These are phyloP conservation scores for Amiota minor DNA, from an alignment of 2,888 invertebrate genomes.

Conservation along the genomic window DNA sequence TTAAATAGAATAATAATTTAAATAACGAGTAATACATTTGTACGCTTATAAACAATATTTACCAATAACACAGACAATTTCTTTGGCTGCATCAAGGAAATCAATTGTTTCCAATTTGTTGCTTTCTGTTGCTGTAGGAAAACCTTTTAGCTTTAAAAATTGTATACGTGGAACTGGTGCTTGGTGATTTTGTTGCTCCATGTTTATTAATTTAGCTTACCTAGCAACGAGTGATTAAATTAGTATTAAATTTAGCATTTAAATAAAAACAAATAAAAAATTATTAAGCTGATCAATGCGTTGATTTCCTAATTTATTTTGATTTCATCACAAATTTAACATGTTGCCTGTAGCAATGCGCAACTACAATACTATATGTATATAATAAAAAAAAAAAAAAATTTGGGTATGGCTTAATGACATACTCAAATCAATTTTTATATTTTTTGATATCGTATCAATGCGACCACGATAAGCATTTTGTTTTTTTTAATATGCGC, in stretches of 20 bases:
- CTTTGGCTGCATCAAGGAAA: slow-evolving; percentile 78
- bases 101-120: slow-evolving; percentile 77
- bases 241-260: neutral
- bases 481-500: too few relatives aligned
- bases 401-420: too few relatives aligned
- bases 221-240: slow-evolving; percentile 23
- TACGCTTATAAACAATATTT: slow-evolving; percentile 60
- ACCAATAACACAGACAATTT: slow-evolving; percentile 80
- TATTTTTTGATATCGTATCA: too few relatives aligned
- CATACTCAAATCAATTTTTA: too few relatives aligned
- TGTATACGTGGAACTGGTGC: slow-evolving; percentile 56
- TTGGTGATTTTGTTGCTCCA: slow-evolving; percentile 21
- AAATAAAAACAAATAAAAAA: neutral
- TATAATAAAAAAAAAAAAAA: too few relatives aligned
- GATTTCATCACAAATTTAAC: too few relatives aligned
- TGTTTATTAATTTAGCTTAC: slow-evolving; percentile 1
- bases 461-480: too few relatives aligned
- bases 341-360: too few relatives aligned
- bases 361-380: too few relatives aligned
- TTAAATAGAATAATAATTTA: neutral
- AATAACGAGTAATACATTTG: neutral
- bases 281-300: slow-evolving; percentile 27
- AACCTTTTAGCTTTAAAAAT: slow-evolving; percentile 73
- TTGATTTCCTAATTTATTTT: too few relatives aligned
- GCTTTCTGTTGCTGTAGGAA: slow-evolving; percentile 75